Base-by-base conservation (phyloP, 2,797 vertebrate genomes). In the Heterohyrax brucei region DNA sequence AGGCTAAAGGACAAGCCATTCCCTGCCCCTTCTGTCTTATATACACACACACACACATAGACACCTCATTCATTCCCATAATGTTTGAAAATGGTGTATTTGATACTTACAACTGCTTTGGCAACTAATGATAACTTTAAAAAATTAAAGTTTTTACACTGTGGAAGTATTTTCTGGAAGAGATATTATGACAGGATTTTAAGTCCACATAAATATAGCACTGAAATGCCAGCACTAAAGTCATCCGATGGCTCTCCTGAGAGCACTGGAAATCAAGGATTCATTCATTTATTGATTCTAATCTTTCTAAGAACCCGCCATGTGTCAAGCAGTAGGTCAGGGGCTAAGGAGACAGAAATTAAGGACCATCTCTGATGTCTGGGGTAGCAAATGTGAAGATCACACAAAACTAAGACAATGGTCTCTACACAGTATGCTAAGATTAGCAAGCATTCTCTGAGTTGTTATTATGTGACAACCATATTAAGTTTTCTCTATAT, bases 41-140 rank as follows among this genome's bases (percentile, higher is more conserved):
- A 26, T 14, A 62, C 1, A 39, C 21, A 72, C 48, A 62, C 13
- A 64, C 24, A 92, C 24, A 93, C 1, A 7, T 12, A 59, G 1
- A 53, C 1, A 82, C 0, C 3, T 72, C 33, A 86, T 5, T 39
- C 70, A 39, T 39, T 21, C 66, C 30, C 18, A 39, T 39, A 19
- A 70, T 70, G 68, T 33, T 72, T 72, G 8, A 76, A 6, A 48
- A 48, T 76, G 73, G 46, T 76, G 18, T 21, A 39, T 39, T 39
- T 46, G n/a, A 80, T 87, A 88, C 66, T 81, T 86, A 92, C 28
- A 87, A 90, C 7, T 82, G 30, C 56, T 85, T 81, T 93, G 70
- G n/a, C 19, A 48, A 77, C 68, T 82, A 59, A 82, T 73, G n/a
- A 56, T 61, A 72, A 78, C 73, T 12, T 12, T 12, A 56, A 56